These are phyloP conservation scores for Oligia latruncula DNA, from an alignment of 2,888 invertebrate genomes.

Conservation along the genomic window DNA sequence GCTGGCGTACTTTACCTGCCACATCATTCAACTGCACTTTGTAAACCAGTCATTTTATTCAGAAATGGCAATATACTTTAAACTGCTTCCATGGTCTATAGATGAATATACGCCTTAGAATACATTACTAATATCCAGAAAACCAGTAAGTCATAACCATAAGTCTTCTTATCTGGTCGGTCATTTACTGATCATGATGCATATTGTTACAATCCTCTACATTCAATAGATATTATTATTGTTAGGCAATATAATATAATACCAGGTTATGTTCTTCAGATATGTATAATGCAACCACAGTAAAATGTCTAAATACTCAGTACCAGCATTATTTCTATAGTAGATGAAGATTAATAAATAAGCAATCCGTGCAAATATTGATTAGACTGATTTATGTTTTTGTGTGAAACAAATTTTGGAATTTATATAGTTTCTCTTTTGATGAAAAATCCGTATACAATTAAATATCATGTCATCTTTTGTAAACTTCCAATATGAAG, in stretches of 20 bases:
- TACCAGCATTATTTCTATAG: slow-evolving; percentile 36
- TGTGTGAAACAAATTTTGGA: slow-evolving; percentile 41
- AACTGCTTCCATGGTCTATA: slow-evolving; percentile 56
- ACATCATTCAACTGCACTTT: slow-evolving; percentile 74
- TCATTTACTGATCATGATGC: slow-evolving; percentile 31
- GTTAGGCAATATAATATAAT: slow-evolving; percentile 32
- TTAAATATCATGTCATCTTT: slow-evolving; percentile 42
- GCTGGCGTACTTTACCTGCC: slow-evolving; percentile 43
- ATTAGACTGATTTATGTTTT: slow-evolving; percentile 62
- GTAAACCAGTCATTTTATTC: slow-evolving; percentile 54
- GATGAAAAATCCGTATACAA: slow-evolving; percentile 44
- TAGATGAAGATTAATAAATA: slow-evolving; percentile 45
- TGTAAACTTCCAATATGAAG: slow-evolving; percentile 39
- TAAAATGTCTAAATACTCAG: slow-evolving; percentile 57
- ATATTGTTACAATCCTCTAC: slow-evolving; percentile 27
- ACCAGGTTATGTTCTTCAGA: slow-evolving; percentile 51
- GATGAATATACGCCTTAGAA: slow-evolving; percentile 49
- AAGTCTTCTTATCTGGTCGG: slow-evolving; percentile 40
- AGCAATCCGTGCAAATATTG: slow-evolving; percentile 49
- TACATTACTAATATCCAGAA: slow-evolving; percentile 46
- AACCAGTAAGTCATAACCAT: slow-evolving; percentile 31
- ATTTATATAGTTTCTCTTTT: slow-evolving; percentile 46
- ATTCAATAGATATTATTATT: slow-evolving; percentile 51
- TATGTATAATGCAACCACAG: slow-evolving; percentile 36
- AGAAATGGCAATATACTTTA: slow-evolving; percentile 55